Base-by-base conservation (phyloP, 2,888 invertebrate species). In the Tillus elongatus region DNA sequence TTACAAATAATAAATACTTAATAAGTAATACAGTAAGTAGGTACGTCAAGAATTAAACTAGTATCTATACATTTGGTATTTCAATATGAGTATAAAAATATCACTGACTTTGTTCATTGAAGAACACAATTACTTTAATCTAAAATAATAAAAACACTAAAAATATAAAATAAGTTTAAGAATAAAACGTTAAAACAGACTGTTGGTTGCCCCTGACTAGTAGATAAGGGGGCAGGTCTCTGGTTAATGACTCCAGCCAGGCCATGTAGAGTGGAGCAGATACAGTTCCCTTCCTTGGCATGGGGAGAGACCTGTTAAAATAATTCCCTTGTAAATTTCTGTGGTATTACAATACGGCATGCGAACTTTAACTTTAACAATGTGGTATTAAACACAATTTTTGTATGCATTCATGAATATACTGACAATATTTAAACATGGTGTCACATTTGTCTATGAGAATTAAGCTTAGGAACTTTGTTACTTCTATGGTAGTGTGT, bases 211-310 rank as follows among this genome's bases (percentile, higher is more conserved):
- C 89, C 49, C 89, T 71, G 31, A 88, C 81, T 52, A 90, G 71
- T 35, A 95, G 72, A 60, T 89, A 82, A 0, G 96, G 93, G 24
- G 92, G 93, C 68, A 96, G 75, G 60, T 85, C 86, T 46, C 75
- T 77, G 15, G 92, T 90, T 52, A 97, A 71, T 55, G 83, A 77
- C 68, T 96, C 96, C 53, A 97, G 66, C 96, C 96, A 97, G 8
- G 91, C 85, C 89, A 95, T 88, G 69, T 95, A 96, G 33, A 96
- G 70, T 1, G 89, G 82, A 2, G 93, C 87, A 2, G 92, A 88
- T 36, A 92, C 84, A 1, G 84, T 83, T 30, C 85, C 89, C 52
- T 79, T 91, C 48, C 91, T 75, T 1, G 95, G 93, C 81, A 95
- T 89, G 15, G 95, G 95, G 43, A 96, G 70, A 2, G 84, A 82